These are phyloP conservation scores for Gambusia affinis DNA, from an alignment of 2,113 vertebrate species.

Conservation along the genomic window DNA sequence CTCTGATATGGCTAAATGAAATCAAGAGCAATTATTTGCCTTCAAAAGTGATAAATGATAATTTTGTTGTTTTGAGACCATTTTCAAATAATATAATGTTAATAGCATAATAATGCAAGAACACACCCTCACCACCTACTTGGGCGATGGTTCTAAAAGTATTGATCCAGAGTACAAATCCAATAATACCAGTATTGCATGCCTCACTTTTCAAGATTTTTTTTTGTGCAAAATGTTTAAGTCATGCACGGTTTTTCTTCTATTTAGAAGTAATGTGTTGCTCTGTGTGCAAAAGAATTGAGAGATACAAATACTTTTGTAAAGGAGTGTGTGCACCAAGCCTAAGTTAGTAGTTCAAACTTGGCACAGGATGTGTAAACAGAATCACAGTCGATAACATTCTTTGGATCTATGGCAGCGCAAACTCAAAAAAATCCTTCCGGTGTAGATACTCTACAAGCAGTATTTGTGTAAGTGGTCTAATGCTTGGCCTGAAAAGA, in stretches of 20 bases:
- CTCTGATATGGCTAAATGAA: neutral
- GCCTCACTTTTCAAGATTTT: too few relatives aligned
- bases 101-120: too few relatives aligned
- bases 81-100: too few relatives aligned
- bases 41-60: neutral
- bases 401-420: neutral
- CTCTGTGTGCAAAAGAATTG: neutral
- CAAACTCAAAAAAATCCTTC: neutral
- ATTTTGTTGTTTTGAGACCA: too few relatives aligned
- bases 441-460: neutral
- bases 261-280: neutral
- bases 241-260: neutral
- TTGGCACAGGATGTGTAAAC: conserved; percentile 19
- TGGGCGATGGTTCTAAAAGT: neutral
- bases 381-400: conserved; percentile 26
- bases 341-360: conserved; percentile 17
- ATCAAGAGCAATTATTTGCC: neutral
- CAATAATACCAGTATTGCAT: too few relatives aligned
- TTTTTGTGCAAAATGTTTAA: neutral
- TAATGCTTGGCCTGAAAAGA: conserved; percentile 12
- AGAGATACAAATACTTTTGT: neutral
- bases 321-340: neutral
- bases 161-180: neutral
- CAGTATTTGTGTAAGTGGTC: conserved; percentile 19
- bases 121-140: neutral